Conservation (phyloP, 2,113 vertebrate genomes). For the Equus quagga region DNA sequence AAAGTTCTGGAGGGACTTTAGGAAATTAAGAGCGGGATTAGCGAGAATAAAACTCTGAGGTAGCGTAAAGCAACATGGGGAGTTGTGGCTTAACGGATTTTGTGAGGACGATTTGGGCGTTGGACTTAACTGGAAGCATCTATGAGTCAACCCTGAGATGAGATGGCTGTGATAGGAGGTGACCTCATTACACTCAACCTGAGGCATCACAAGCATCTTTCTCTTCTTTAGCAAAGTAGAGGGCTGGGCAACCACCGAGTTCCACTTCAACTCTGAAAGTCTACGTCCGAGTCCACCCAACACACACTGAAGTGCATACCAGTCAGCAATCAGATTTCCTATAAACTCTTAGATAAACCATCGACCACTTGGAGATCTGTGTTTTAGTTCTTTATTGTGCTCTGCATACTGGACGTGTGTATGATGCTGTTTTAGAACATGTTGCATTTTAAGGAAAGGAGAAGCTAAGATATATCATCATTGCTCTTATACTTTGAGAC, state of each 20-base stretch:
- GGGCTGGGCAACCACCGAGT: accelerated
- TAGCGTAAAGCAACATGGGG: not conserved
- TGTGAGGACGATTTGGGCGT: not conserved
- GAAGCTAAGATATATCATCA: accelerated
- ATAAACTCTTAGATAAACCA: too few species aligned
- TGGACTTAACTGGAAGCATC: not conserved
- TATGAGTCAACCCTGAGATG: not conserved
- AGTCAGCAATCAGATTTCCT: not conserved
- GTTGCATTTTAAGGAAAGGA: not conserved
- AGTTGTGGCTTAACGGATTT: not conserved
- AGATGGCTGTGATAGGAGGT: not conserved
- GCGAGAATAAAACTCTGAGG: not conserved
- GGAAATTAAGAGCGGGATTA: not conserved
- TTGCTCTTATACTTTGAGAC: not conserved
- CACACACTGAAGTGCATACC: accelerated
- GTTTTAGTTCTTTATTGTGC: not conserved
- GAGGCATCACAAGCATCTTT: not conserved
- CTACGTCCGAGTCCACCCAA: not conserved
- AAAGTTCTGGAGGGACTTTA: not conserved
- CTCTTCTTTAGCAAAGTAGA: not conserved
- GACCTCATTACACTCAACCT: not conserved
- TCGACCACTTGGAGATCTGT: not conserved
- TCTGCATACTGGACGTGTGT: not conserved
- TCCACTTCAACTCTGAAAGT: not conserved
- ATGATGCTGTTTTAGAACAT: not conserved